Conservation (phyloP, 1,140 invertebrate species). For the Drosophila persimilis region DNA sequence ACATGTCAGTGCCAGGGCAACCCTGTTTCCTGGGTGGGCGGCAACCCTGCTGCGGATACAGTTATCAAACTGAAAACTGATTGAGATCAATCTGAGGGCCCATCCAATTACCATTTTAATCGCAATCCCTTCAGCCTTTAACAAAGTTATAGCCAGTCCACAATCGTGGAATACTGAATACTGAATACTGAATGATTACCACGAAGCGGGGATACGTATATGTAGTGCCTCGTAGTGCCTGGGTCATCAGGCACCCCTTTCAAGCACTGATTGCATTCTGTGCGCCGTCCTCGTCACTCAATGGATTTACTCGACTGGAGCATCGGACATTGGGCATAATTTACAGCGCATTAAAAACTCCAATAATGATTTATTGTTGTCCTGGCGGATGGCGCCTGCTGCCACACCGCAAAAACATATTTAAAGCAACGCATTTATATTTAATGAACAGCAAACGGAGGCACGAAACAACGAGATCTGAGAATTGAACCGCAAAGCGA, state of each 20-base stretch:
- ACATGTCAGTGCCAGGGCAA: too few species aligned
- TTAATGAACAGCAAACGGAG: constrained; percentile 64
- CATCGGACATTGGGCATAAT: constrained; percentile 60
- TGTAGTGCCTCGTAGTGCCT: not conserved
- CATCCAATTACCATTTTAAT: constrained; percentile 51
- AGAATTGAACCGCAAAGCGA: not conserved
- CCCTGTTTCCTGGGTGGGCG: too few species aligned
- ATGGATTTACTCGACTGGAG: constrained; percentile 34
- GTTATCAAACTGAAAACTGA: constrained; percentile 7
- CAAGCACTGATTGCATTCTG: constrained; percentile 54
- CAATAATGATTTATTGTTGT: constrained; percentile 76
- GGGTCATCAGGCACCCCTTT: constrained; percentile 21
- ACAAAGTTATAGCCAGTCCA: constrained; percentile 40
- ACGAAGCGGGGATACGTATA: not conserved
- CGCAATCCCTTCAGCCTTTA: constrained; percentile 40
- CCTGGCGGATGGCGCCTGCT: constrained; percentile 16
- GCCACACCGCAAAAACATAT: constrained; percentile 64
- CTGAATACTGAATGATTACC: constrained; percentile 2
- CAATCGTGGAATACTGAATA: constrained; percentile 9
- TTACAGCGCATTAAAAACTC: constrained; percentile 72
- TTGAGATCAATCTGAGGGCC: constrained; percentile 3
- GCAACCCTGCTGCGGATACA: too few species aligned
- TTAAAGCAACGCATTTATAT: constrained; percentile 66
- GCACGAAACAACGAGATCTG: constrained; percentile 6
- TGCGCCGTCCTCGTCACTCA: constrained; percentile 30